These are phyloP conservation scores for Pegea sp. DNA, from an alignment of 23 tunicate species.

Conservation along the genomic window DNA sequence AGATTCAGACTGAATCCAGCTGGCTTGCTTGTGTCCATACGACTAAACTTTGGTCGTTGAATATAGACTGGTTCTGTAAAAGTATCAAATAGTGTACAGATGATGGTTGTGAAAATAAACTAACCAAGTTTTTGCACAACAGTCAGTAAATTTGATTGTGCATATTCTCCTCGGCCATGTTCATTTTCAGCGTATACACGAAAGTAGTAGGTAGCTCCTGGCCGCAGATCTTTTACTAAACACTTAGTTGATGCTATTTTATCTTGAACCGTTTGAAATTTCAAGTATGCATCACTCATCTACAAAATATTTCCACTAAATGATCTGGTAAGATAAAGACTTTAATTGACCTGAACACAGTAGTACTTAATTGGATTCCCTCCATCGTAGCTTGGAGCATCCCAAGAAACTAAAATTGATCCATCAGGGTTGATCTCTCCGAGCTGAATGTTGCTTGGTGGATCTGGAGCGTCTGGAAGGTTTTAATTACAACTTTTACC, in stretches of 20 bases:
- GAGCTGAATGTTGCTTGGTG: conserved; percentile 79
- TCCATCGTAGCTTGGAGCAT: conserved; percentile 69
- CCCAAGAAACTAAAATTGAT: conserved; percentile 47
- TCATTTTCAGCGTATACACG: conserved; percentile 84
- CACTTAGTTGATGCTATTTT: conserved; percentile 34
- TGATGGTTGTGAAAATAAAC: background rate
- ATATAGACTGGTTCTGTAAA: conserved; percentile 46
- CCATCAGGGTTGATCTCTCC: conserved; percentile 86
- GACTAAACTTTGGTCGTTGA: conserved; percentile 15
- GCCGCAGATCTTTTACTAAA: conserved; percentile 55
- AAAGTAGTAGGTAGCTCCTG: conserved; percentile 86
- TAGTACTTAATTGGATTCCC: conserved; percentile 75
- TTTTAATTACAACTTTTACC: too few relatives aligned
- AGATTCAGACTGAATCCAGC: conserved; percentile 47
- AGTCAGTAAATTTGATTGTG: conserved; percentile 68
- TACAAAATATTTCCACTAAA: too few relatives aligned
- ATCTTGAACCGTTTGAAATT: conserved; percentile 78
- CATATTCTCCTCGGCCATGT: conserved; percentile 76
- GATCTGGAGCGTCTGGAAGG: conserved; percentile 65
- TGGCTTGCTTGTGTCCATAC: conserved; percentile 45
- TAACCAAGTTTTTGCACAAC: conserved; percentile 65
- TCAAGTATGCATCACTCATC: conserved; percentile 83
- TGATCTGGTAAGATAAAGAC: too few relatives aligned
- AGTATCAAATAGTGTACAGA: background rate
- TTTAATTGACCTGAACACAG: conserved; percentile 87